Base-by-base conservation (phyloP, 1,140 invertebrate species). In the Temnothorax longispinosus region DNA sequence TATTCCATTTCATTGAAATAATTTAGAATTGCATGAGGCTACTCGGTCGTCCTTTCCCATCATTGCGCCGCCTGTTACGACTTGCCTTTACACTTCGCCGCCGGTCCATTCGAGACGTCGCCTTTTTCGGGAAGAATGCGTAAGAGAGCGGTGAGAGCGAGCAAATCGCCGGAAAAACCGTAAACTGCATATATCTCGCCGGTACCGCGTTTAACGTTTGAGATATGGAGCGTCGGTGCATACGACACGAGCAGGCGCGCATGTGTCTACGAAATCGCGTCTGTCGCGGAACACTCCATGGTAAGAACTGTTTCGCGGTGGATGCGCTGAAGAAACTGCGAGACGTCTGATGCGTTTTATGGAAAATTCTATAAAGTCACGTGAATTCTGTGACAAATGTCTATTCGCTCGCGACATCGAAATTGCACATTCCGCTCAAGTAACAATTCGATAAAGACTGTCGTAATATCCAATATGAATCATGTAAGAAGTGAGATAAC, bases 1-100 rank as follows among this genome's bases (percentile, higher is more conserved):
- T 90, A 92, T 91, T 91, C 90, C 90, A 92, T 93, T 93, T 93
- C 92, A 93, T 93, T 93, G 92, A 92, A 93, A 93, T 93, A 93
- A 89, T 93, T 93, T 93, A 92, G 92, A 93, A 93, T 93, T 93
- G 92, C 92, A 93, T 93, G 92, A 93, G 89, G 74, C 72, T 60
- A 71, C 58, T 64, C 80, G 15, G 64, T 78, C 47, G 76, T 54
- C 62, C n/a, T 54, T 13, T 69, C n/a, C 44, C 82, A 41, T 85
- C 85, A 62, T 88, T 75, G 86, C 76, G 62, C 72, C 80, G 71
- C 60, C 87, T 87, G 85, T 89, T 78, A 44, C 47, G 71, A 13
- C 32, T 18, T 35, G 3, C 52, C 32, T 27, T 65, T 10, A 47
- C 18, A 32, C 62, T 56, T 54, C 27, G 13, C 27, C 38, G 21